Percentiles rank a stretch among this genome's conserved stretches.
Evolutionary conservation across 2,888 invertebrate genomes (phyloP).

Genomic region (Netelia fuscicornis): DNA sequence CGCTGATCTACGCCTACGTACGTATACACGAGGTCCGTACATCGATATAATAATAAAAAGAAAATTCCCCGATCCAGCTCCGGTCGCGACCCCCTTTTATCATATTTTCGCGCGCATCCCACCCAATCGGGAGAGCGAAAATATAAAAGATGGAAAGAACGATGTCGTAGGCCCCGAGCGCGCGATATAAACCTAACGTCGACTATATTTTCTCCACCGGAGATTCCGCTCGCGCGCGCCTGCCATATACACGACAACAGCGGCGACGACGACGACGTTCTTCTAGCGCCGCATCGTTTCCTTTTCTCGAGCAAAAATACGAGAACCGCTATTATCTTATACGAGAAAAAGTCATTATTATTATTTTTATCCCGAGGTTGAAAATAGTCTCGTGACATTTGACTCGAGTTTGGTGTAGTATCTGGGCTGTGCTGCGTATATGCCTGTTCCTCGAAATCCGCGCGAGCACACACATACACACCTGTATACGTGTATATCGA

Average conservation of each 20-base stretch:
- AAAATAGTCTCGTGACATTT: slow-evolving; percentile 50
- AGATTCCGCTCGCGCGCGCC: too few species aligned
- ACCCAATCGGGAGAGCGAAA: slow-evolving; percentile 43
- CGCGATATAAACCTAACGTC: neutral
- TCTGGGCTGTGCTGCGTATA: neutral
- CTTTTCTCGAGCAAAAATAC: neutral
- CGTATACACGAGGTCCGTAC: slow-evolving; percentile 6
- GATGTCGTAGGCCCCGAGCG: slow-evolving; percentile 29
- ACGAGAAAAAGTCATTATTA: slow-evolving; percentile 11
- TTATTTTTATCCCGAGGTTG: slow-evolving; percentile 23
- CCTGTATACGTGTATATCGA: neutral
- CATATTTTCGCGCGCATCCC: slow-evolving; percentile 56
- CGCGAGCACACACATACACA: neutral
- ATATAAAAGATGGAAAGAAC: slow-evolving; percentile 34
- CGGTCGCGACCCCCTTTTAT: slow-evolving; percentile 51
- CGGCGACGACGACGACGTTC: too few species aligned
- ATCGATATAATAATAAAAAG: slow-evolving; percentile 36
- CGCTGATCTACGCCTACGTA: slow-evolving; percentile 29
- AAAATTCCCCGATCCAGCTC: slow-evolving; percentile 40
- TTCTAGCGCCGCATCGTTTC: neutral
- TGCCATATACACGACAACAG: too few species aligned
- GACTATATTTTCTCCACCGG: too few species aligned
- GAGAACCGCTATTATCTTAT: neutral
- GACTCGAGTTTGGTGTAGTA: slow-evolving; percentile 3
- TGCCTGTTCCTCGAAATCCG: neutral